Base-by-base conservation (phyloP, 1,140 invertebrate genomes). In the Magallana gigas region DNA sequence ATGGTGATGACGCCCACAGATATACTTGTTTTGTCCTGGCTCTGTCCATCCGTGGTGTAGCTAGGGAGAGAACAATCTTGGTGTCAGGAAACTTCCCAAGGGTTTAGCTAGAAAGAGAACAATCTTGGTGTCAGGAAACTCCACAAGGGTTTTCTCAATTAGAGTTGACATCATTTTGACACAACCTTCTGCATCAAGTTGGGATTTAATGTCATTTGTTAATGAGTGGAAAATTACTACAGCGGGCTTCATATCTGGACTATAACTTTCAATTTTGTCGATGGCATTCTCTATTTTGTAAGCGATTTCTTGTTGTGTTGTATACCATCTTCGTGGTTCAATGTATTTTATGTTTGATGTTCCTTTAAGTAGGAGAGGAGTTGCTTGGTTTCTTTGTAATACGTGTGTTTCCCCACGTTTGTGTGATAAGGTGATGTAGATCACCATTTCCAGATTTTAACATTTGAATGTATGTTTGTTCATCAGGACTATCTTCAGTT, bases 251-350 rank as follows among this genome's bases (percentile, higher is more conserved):
- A 12, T 11, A 16, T 16, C 59, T 16, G 16, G 16, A 5, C 16
- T 1, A 60, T 60, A 16, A 60, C 16, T 60, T 60, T 60, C 16
- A 60, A 60, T 16, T 60, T 60, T 60, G 59, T 60, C 3, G 1
- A 16, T 60, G 59, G 59, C 59, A 60, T 60, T 60, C 0, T 60
- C 59, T 12, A 60, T 60, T 1, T 60, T 60, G 59, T 60, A 60
- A 12, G 59, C 18, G 9, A 18, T 68, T 68, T n/a, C n/a, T 18
- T 16, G 29, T 18, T 68, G 14, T 18, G 64, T 68, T n/a, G n/a
- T n/a, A 18, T 68, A 68, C 64, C 18, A 68, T 68, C 64, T 68
- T 18, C 8, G 64, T n/a, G n/a, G 64, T 23, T 68, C 64, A 68
- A 68, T 68, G 64, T 68, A 18, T 18, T 68, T 68, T 9, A 18